A percentile compares a stretch with the other conserved stretches of the same genome.
Conservation (phyloP, 2,797 vertebrate species). For the Ceyx erithaca region DNA sequence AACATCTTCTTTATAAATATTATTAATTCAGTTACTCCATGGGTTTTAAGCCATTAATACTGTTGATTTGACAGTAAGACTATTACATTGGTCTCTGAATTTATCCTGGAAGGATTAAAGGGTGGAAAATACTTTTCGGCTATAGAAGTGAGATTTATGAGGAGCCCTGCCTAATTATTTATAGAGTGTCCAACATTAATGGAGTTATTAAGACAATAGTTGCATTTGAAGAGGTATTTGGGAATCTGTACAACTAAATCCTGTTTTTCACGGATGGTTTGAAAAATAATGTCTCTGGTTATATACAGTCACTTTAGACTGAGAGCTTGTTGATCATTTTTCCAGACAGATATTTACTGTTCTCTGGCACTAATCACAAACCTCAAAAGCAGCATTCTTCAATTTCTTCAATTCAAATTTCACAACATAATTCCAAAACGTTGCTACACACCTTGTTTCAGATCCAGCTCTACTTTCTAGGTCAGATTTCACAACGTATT, state of each 20-base stretch:
- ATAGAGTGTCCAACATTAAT: not conserved
- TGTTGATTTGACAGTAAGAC: not conserved
- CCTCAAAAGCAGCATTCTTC: conserved; percentile 44
- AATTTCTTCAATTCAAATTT: conserved; percentile 15
- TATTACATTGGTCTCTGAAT: not conserved
- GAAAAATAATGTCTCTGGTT: conserved; percentile 15
- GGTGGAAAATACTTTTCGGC: not conserved
- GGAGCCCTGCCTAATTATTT: conserved; percentile 12
- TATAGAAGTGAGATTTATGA: conserved; percentile 14
- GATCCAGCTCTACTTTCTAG: conserved; percentile 37
- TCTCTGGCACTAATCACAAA: conserved; percentile 23
- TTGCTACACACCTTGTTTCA: conserved; percentile 49
- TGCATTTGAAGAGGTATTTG: conserved; percentile 4
- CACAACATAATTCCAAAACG: conserved; percentile 23
- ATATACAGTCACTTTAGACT: not conserved
- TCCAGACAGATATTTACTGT: conserved; percentile 26
- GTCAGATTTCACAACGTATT: conserved; percentile 37
- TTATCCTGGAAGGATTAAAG: conserved; percentile 1
- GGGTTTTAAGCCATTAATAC: not conserved
- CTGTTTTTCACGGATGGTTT: not conserved
- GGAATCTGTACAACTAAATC: conserved; percentile 3
- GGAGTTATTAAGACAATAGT: not conserved
- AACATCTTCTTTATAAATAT: conserved; percentile 25
- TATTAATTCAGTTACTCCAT: not conserved
- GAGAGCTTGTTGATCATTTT: conserved; percentile 46